Conservation (phyloP, 2,888 invertebrate genomes). For the Cyclophora punctaria region DNA sequence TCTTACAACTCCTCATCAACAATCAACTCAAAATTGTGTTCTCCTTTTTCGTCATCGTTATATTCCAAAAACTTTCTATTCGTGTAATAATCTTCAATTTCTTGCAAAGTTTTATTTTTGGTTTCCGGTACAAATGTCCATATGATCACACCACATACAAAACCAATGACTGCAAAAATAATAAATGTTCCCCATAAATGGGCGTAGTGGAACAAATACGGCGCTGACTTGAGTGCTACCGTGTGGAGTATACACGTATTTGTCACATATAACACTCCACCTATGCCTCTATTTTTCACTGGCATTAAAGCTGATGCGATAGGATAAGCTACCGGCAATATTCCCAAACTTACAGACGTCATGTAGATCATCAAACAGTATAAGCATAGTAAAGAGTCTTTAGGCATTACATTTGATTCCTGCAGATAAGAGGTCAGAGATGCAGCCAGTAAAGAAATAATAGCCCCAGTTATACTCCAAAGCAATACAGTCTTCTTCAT, state of each 20-base stretch:
- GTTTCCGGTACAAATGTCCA: constrained; percentile 1
- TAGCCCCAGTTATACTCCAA: constrained; percentile 3
- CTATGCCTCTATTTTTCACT: background rate
- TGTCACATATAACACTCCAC: background rate
- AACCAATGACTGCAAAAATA: background rate
- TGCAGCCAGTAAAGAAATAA: constrained; percentile 1
- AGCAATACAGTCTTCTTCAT: constrained; percentile 6
- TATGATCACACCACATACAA: background rate
- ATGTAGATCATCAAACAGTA: background rate
- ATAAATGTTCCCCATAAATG: background rate
- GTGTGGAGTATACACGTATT: background rate
- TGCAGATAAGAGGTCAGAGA: background rate
- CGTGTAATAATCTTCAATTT: constrained; percentile 1
- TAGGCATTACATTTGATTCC: background rate
- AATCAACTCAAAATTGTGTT: background rate
- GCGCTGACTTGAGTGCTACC: background rate
- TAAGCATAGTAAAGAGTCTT: background rate
- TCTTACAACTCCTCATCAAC: too few species aligned
- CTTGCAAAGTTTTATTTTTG: background rate
- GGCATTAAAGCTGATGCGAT: background rate
- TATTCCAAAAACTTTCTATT: background rate
- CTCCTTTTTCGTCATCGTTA: background rate
- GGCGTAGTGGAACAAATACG: background rate
- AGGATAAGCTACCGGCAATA: background rate
- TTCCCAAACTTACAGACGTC: background rate